phyloP scores from a whole-genome alignment of 1,140 invertebrate species.

The Zaprionus capensis region DNA sequence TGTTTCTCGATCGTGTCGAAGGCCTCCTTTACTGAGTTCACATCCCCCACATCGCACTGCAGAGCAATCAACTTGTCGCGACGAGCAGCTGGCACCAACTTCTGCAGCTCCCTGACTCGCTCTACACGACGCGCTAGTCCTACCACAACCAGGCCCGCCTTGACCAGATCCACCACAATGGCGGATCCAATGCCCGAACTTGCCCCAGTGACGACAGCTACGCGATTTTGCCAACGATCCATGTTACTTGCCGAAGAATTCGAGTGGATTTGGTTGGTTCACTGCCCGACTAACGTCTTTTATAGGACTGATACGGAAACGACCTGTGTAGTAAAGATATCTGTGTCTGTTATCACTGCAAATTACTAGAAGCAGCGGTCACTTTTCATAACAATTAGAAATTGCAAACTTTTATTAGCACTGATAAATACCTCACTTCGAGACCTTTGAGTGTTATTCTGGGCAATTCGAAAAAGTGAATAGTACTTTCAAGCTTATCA shows the following conservation, averaged over 20 bases:
- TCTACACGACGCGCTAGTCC: slow-evolving; percentile 88
- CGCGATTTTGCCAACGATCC: slow-evolving; percentile 88
- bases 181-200: slow-evolving; percentile 89
- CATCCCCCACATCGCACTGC: slow-evolving; percentile 88
- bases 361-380: background rate
- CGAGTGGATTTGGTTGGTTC: background rate
- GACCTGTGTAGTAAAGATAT: background rate
- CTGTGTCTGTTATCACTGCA: background rate
- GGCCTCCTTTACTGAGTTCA: slow-evolving; percentile 87
- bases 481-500: background rate
- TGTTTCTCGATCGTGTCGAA: slow-evolving; percentile 88
- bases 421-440: background rate
- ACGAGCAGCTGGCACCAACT: slow-evolving; percentile 40
- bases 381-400: background rate
- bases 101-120: slow-evolving; percentile 85
- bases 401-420: background rate
- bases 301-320: slow-evolving; percentile 36
- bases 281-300: slow-evolving; percentile 16
- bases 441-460: background rate
- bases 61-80: slow-evolving; percentile 84
- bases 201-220: slow-evolving; percentile 90
- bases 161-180: slow-evolving; percentile 86
- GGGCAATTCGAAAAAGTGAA: background rate
- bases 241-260: slow-evolving; percentile 77
- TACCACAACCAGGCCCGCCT: slow-evolving; percentile 88